Percentiles rank a stretch among this genome's conserved stretches.
These are phyloP conservation scores for Betta splendens DNA, from an alignment of 2,797 vertebrate species.

Conservation along the genomic window DNA sequence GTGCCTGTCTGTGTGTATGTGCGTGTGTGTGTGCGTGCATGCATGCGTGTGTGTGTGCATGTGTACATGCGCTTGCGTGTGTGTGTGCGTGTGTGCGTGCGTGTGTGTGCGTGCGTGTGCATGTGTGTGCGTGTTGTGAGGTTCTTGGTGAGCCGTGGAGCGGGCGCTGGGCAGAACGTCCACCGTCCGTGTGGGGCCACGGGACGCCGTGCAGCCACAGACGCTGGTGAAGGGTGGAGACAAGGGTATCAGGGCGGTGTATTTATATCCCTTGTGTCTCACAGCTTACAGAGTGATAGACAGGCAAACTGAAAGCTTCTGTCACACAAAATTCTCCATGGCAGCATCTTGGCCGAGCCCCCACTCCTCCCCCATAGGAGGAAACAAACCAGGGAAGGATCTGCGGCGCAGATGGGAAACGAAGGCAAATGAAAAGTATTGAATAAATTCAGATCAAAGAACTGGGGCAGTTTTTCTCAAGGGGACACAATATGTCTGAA, in stretches of 20 bases:
- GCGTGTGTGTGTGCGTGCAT: no score
- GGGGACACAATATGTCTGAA: slow-evolving; percentile 58
- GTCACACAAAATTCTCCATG: slow-evolving; percentile 72
- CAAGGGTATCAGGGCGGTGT: slow-evolving; percentile 71
- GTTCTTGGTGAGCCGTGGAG: no score
- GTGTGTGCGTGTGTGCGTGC: not conserved
- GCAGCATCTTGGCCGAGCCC: slow-evolving; percentile 42
- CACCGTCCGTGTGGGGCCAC: slow-evolving; percentile 32
- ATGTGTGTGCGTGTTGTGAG: not conserved
- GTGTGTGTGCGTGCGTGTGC: not conserved
- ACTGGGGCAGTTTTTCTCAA: slow-evolving; percentile 48
- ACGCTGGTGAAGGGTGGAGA: slow-evolving; percentile 68
- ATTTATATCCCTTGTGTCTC: slow-evolving; percentile 80
- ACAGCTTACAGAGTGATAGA: slow-evolving; percentile 76
- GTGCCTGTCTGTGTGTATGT: not conserved
- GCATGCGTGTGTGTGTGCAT: not conserved
- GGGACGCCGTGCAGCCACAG: slow-evolving; percentile 46
- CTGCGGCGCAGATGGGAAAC: slow-evolving; percentile 40
- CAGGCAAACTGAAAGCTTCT: slow-evolving; percentile 73
- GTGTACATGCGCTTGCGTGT: not conserved
- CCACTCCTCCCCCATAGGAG: slow-evolving; percentile 13
- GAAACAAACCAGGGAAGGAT: slow-evolving; percentile 51
- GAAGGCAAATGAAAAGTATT: slow-evolving; percentile 54
- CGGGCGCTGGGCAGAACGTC: slow-evolving; percentile 49
- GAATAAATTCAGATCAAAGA: slow-evolving; percentile 61